phyloP scores from a whole-genome alignment of 2,113 vertebrate genomes.

The Chaetodon trifascialis region DNA sequence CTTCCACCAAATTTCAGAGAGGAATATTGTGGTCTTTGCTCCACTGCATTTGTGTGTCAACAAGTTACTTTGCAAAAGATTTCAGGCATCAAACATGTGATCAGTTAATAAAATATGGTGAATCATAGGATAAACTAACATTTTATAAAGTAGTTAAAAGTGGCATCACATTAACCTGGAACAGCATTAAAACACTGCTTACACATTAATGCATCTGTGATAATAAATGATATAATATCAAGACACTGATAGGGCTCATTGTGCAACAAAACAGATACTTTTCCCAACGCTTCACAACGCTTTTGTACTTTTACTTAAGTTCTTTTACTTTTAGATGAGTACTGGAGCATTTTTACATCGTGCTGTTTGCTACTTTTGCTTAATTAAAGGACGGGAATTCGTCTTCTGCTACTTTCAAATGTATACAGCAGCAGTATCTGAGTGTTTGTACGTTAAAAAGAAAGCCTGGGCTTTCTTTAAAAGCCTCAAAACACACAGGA shows the following conservation, averaged over 20 bases:
- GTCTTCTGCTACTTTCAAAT: neutral
- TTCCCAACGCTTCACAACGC: neutral
- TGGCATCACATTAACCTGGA: neutral
- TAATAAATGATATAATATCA: neutral
- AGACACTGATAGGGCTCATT: neutral
- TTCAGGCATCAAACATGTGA: neutral
- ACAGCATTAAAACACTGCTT: neutral
- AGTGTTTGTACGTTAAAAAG: neutral
- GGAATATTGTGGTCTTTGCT: neutral
- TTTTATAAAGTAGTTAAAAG: neutral
- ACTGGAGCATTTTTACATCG: neutral
- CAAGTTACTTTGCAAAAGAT: neutral
- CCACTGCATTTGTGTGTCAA: neutral
- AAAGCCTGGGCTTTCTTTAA: neutral
- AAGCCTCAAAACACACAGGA: neutral
- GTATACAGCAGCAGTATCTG: neutral
- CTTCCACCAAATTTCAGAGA: neutral
- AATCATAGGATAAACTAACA: neutral
- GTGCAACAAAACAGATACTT: neutral
- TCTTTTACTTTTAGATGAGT: neutral
- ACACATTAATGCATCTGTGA: neutral
- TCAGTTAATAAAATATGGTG: neutral
- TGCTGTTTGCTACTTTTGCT: neutral
- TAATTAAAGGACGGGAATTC: neutral
- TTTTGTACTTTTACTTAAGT: neutral